Evolutionary conservation across 2,888 invertebrate genomes (phyloP), one percentile per base, ranked within the genome.

Genomic region (Antheraea assamensis): DNA sequence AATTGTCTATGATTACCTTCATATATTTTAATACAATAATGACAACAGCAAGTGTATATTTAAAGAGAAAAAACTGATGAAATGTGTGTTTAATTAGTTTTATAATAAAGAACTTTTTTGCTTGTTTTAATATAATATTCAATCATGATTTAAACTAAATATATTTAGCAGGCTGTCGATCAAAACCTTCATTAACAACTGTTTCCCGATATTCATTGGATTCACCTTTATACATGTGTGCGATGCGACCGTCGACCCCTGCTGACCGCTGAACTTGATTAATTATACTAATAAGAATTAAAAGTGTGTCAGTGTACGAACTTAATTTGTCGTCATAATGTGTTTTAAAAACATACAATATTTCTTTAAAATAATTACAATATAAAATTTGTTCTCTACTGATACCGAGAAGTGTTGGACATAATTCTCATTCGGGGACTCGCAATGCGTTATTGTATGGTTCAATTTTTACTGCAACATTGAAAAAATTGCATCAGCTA

Each of bases 121-220:
- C 15, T 27, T 13, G 47, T 47, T 70, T 47, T 13, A 35, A 70
- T 35, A 35, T 13, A 35, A 68, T 21, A 68, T 64, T 64, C 19
- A 31, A 21, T 66, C 4, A 71, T n/a, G 35, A 58, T 35, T 71
- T 1, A 31, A 58, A 58, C 24, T 24, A 58, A 58, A 61, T 52
- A 58, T 35, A 35, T 58, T 55, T n/a, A n/a, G n/a, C n/a, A 15
- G 31, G 35, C 31, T 68, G 42, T 73, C 73, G 70, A 27, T 30
- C 64, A 30, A 68, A 49, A 24, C 24, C 30, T 27, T 66, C 72
- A 8, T 58, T 71, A 55, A 71, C n/a, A 58, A 58, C 35, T 58
- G 4, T 68, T 35, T 35, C 17, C n/a, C 35, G 7, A 35, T 68
- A 35, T 35, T 68, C 35, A 68, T 35, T 8, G 68, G 68, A 10